phyloP scores from a whole-genome alignment of 2,888 invertebrate genomes.

The Heteromurus nitidus region DNA sequence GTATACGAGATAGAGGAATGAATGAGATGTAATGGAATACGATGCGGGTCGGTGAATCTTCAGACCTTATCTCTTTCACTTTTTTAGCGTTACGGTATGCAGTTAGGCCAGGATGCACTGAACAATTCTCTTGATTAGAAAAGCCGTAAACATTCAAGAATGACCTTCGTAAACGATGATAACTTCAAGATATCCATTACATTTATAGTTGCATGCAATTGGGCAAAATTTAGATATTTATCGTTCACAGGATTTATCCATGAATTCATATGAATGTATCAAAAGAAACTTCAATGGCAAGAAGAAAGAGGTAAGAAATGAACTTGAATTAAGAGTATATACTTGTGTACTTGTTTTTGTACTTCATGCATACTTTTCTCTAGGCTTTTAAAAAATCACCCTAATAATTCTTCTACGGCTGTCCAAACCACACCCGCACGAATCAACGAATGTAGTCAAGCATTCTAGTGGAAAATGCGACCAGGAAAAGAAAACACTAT shows the following conservation, averaged over 20 bases:
- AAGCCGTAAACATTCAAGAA: constrained; percentile 29
- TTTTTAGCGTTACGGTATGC: constrained; percentile 13
- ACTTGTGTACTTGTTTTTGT: no score
- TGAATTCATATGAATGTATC: no score
- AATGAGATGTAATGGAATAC: constrained; percentile 58
- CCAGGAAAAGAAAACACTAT: constrained; percentile 9
- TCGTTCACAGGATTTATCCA: no score
- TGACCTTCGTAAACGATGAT: constrained; percentile 23
- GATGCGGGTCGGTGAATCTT: constrained; percentile 58
- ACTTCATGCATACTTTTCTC: no score
- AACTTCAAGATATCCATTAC: constrained; percentile 21
- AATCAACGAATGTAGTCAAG: neutral
- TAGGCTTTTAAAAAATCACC: neutral
- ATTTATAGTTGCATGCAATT: no score
- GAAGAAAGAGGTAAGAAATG: neutral
- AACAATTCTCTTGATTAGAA: constrained; percentile 47
- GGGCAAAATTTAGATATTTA: no score
- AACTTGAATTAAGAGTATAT: no score
- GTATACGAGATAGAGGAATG: constrained; percentile 19
- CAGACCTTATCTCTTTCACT: constrained; percentile 42
- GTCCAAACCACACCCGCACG: constrained; percentile 15
- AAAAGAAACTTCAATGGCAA: no score
- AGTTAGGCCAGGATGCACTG: constrained; percentile 34
- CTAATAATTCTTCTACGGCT: constrained; percentile 7
- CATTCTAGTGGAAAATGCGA: constrained; percentile 38